phyloP scores from a whole-genome alignment of 2,888 invertebrate species.

The Tupiocoris notatus region DNA sequence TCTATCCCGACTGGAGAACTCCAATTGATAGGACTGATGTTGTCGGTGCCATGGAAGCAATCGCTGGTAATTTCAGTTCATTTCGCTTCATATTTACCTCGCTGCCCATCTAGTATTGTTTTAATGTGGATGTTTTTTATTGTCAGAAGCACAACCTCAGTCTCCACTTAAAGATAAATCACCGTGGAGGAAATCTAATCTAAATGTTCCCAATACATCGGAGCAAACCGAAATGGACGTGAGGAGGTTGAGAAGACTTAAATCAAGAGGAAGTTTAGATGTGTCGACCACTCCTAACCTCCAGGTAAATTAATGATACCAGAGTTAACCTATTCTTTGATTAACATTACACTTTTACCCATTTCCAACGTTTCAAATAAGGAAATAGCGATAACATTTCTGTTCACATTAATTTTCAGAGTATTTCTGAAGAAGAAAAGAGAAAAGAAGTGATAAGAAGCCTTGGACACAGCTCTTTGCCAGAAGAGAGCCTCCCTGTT shows the following conservation, averaged over 20 bases:
- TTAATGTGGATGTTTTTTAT: neutral
- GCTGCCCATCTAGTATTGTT: no score
- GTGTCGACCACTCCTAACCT: constrained; percentile 54
- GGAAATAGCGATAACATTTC: no score
- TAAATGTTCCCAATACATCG: constrained; percentile 63
- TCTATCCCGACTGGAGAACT: constrained; percentile 78
- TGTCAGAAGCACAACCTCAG: constrained; percentile 68
- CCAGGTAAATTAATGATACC: no score
- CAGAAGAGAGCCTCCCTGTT: constrained; percentile 61
- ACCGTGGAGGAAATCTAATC: constrained; percentile 70
- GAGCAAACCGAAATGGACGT: constrained; percentile 68
- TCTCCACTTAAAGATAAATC: constrained; percentile 71
- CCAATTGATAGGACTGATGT: constrained; percentile 79
- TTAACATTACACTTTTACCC: no score
- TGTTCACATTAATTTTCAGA: constrained; percentile 51
- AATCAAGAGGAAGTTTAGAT: constrained; percentile 55
- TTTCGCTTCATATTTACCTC: no score
- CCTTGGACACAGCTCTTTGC: constrained; percentile 56
- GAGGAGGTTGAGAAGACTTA: constrained; percentile 58
- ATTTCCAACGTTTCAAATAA: no score
- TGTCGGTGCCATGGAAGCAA: constrained; percentile 79
- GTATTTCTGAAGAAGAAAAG: constrained; percentile 65
- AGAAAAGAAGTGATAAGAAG: constrained; percentile 61
- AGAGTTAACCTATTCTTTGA: no score
- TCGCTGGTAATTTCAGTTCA: constrained; percentile 74